These are phyloP conservation scores for Coilia nasus DNA, from an alignment of 2,797 vertebrate genomes.

Conservation along the genomic window DNA sequence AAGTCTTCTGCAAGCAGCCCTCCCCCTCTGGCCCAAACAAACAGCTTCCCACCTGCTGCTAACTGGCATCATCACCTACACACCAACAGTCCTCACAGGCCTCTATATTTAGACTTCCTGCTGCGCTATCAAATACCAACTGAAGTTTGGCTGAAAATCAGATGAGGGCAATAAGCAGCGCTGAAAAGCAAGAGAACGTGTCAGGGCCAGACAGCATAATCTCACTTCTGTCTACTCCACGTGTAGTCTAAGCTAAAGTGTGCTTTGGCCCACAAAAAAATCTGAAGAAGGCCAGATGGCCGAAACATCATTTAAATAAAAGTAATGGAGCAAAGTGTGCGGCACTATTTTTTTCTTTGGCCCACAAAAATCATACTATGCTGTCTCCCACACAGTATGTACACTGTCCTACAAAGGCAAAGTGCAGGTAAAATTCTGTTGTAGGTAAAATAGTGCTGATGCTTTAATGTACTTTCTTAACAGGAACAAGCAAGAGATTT, in stretches of 20 bases:
- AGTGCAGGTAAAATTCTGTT: no score
- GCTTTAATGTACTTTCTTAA: no score
- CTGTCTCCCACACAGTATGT: no score
- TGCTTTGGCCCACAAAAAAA: no score
- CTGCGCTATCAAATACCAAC: conserved; percentile 44
- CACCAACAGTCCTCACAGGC: conserved; percentile 13
- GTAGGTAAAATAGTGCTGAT: no score
- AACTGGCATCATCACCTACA: conserved; percentile 41
- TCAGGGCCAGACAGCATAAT: background rate
- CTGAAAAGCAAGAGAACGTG: background rate
- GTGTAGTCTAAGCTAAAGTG: background rate
- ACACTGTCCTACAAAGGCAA: no score
- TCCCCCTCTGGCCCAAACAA: background rate
- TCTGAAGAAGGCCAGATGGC: no score
- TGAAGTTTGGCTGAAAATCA: conserved; percentile 39
- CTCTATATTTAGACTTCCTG: conserved; percentile 66
- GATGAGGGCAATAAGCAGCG: conserved; percentile 35
- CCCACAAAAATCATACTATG: no score
- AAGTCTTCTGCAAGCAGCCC: conserved; percentile 15
- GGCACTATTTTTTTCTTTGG: no score
- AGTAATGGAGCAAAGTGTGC: no score
- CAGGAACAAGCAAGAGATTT: no score
- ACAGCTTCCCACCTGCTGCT: conserved; percentile 16
- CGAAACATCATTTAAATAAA: no score
- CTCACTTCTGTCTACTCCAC: background rate